These are phyloP conservation scores for Poecilia wingei DNA, from an alignment of 2,797 vertebrate species.

Conservation along the genomic window DNA sequence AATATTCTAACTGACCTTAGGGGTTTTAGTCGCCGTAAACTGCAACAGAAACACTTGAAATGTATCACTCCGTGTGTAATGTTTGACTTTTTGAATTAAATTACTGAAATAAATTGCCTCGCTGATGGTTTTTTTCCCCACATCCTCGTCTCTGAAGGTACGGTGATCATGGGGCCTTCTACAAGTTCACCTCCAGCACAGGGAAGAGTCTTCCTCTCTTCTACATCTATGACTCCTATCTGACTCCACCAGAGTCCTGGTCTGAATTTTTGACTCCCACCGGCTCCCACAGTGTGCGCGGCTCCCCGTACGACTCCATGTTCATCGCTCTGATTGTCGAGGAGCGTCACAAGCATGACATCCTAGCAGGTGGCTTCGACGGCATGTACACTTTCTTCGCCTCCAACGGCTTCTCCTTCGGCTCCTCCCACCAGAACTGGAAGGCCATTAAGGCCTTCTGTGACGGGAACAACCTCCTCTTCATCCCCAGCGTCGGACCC, in stretches of 20 bases:
- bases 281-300: constrained; percentile 86
- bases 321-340: constrained; percentile 89
- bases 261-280: constrained; percentile 83
- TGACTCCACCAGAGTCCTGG: constrained; percentile 88
- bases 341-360: constrained; percentile 89
- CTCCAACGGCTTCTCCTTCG: constrained; percentile 91
- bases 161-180: constrained; percentile 88
- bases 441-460: constrained; percentile 89
- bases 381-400: constrained; percentile 93
- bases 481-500: constrained; percentile 90
- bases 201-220: constrained; percentile 88
- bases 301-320: constrained; percentile 85
- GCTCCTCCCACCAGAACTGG: constrained; percentile 92
- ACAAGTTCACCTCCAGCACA: constrained; percentile 84
- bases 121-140: background rate
- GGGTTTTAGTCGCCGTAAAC: background rate
- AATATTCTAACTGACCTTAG: background rate
- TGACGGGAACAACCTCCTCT: constrained; percentile 88
- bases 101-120: background rate
- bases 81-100: background rate
- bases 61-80: background rate
- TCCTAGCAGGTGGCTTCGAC: constrained; percentile 86
- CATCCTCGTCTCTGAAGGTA: constrained; percentile 76
- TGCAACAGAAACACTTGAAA: background rate
- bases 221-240: constrained; percentile 91